Base-by-base conservation (phyloP, 2,797 vertebrate species). In the Falco naumanni region DNA sequence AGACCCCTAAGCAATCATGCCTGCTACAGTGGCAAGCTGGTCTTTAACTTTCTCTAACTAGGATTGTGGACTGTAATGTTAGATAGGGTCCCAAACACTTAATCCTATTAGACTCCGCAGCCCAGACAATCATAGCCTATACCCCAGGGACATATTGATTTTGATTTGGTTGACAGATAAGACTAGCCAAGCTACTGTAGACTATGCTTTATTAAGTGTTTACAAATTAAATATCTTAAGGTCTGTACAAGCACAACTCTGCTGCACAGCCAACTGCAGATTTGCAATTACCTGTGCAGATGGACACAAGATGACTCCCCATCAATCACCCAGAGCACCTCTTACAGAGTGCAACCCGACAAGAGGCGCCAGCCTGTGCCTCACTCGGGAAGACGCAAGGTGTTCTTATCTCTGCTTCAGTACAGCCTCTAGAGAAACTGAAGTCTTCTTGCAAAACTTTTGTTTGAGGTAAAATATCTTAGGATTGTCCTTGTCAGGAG, bases 21-120 rank as follows among this genome's bases (percentile, higher is more conserved):
- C 96, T 98, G 95, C 94, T 98, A 98, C 98, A 98, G 98, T 98
- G 98, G 98, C 98, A 98, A 98, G 98, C 96, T 98, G 98, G 98
- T 99, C 99, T 99, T 99, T 99, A 99, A 98, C 98, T 98, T 98
- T 98, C 97, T 98, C 98, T 99, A 99, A 99, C 98, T 98, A 99
- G 99, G 98, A 98, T 91, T 98, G 98, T 69, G 96, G 98, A 98
- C 97, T 97, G 97, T 96, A 97, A 98, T 93, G 94, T 97, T 97
- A 98, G 97, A 97, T 93, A 97, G 97, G 96, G 97, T 96, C 97
- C 97, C 95, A 97, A 98, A 98, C 96, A 97, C 97, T 98, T 98
- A 97, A 98, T 98, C 97, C 98, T 97, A 97, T 98, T 98, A 98
- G 97, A 97, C 94, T 98, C 94, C 78, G 90, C 93, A 96, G 97